These are phyloP conservation scores for Amphipoea lucens DNA, from an alignment of 2,888 invertebrate species.

Conservation along the genomic window DNA sequence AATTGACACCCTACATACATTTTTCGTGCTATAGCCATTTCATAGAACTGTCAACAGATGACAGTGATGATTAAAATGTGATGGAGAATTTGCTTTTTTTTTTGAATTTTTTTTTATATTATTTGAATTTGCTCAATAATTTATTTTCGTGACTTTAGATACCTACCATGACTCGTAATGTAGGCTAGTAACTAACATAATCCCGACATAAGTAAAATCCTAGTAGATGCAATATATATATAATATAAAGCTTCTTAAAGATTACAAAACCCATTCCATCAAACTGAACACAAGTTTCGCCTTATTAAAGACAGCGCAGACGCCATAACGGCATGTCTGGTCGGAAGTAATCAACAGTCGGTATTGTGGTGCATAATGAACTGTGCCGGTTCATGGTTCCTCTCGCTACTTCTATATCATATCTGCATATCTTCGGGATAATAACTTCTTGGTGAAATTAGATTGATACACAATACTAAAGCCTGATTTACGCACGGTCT, in stretches of 20 bases:
- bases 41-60: not conserved
- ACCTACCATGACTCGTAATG: not conserved
- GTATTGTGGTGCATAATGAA: conserved; percentile 68
- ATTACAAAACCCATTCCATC: conserved; percentile 46
- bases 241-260: not conserved
- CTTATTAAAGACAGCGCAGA: conserved; percentile 51
- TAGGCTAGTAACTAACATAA: not conserved
- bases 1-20: not conserved
- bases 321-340: conserved; percentile 49
- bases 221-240: not conserved
- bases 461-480: not conserved
- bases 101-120: no score
- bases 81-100: not conserved
- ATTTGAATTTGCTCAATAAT: not conserved
- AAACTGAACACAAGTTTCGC: conserved; percentile 50
- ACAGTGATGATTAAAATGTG: not conserved
- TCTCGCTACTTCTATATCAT: conserved; percentile 28
- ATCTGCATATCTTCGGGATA: conserved; percentile 37
- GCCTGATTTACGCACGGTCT: no score
- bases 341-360: conserved; percentile 66
- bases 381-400: conserved; percentile 41
- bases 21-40: not conserved
- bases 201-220: not conserved
- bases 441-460: conserved; percentile 22
- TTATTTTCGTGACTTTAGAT: not conserved